Evolutionary conservation across 2,888 invertebrate species (phyloP).

Genomic region (Alviniconcha strummeri): DNA sequence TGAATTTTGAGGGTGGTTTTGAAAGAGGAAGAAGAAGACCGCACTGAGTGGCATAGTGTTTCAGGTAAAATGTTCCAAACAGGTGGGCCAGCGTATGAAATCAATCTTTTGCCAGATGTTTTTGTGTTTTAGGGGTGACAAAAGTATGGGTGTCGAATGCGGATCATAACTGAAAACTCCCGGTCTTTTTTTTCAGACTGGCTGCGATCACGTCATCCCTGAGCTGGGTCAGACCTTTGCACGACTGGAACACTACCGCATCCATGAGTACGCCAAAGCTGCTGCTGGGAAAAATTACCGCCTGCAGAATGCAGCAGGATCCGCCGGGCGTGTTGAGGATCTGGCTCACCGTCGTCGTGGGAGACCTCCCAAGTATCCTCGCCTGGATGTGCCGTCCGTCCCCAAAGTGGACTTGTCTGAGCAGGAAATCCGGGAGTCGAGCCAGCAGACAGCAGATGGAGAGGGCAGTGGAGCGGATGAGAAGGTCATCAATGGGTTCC

Average conservation of each 20-base stretch:
- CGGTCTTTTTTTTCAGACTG: conserved; percentile 55
- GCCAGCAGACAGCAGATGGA: conserved; percentile 37
- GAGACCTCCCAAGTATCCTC: conserved; percentile 93
- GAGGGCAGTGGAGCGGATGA: conserved; percentile 32
- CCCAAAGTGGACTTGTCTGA: conserved; percentile 66
- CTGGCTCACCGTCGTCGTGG: conserved; percentile 81
- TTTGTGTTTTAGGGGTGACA: too few relatives aligned
- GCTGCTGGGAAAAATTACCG: conserved; percentile 51
- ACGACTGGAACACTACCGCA: conserved; percentile 89
- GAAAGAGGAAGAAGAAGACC: too few relatives aligned
- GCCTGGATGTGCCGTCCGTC: conserved; percentile 64
- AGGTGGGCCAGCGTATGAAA: too few relatives aligned
- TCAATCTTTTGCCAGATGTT: too few relatives aligned
- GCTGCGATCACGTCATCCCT: conserved; percentile 77
- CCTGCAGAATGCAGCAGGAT: conserved; percentile 13
- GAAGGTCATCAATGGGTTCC: conserved; percentile 62
- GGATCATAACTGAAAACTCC: not conserved
- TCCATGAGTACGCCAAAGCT: conserved; percentile 82
- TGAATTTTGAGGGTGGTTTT: too few relatives aligned
- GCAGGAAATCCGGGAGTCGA: conserved; percentile 56
- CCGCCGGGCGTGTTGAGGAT: conserved; percentile 8
- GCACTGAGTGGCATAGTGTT: too few relatives aligned
- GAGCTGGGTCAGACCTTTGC: conserved; percentile 65
- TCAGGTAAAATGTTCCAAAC: too few relatives aligned
- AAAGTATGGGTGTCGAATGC: too few relatives aligned